These are phyloP conservation scores for Solenopsis fugax DNA, from an alignment of 1,140 invertebrate species.

Conservation along the genomic window DNA sequence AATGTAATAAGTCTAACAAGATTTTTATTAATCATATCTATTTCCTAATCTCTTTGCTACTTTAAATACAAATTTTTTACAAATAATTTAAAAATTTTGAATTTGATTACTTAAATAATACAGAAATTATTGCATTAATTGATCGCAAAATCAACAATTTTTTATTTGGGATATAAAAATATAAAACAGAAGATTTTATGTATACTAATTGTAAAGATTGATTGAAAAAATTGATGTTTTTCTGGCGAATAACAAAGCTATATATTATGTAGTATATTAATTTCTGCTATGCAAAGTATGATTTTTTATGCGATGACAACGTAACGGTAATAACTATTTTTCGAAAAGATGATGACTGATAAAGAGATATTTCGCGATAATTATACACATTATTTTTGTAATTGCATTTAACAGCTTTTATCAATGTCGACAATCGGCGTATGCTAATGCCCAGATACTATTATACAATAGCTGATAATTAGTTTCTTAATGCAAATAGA, in stretches of 20 bases:
- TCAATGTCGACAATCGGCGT: slow-evolving; percentile 64
- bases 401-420: background rate
- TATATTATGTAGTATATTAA: background rate
- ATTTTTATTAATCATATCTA: background rate
- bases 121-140: background rate
- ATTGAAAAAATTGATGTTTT: background rate
- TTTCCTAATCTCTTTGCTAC: background rate
- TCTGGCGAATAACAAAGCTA: background rate
- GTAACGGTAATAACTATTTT: background rate
- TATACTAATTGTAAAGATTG: background rate
- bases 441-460: slow-evolving; percentile 75
- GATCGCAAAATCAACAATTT: background rate
- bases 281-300: background rate
- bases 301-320: background rate
- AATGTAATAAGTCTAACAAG: background rate
- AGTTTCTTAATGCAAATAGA: slow-evolving; percentile 81
- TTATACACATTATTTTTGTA: background rate
- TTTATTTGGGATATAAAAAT: background rate
- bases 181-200: background rate
- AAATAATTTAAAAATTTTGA: background rate
- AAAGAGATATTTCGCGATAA: background rate
- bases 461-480: slow-evolving; percentile 81
- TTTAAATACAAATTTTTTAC: background rate
- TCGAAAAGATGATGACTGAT: background rate
- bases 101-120: background rate